Conservation (phyloP, 2,797 vertebrate species). For the Chromobotia macracanthus region DNA sequence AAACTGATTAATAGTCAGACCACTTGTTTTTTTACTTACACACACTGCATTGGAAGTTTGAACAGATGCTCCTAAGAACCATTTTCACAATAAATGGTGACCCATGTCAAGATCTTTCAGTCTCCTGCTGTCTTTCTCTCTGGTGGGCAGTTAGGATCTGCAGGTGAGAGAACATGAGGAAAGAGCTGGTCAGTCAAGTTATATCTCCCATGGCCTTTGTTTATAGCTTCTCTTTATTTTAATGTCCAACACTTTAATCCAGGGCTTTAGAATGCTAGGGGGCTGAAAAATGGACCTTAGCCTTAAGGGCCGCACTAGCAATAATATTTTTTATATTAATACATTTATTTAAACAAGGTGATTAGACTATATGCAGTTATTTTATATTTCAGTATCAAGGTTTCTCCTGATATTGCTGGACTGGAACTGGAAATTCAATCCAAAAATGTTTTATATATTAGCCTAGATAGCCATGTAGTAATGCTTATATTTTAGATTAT, state of each 20-base stretch:
- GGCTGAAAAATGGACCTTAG: neutral
- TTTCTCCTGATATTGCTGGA: too few relatives aligned
- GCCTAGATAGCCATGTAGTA: neutral
- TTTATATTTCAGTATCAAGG: neutral
- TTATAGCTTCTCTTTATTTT: constrained; percentile 39
- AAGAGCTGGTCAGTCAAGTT: constrained; percentile 38
- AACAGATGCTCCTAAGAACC: constrained; percentile 8
- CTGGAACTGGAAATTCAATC: neutral
- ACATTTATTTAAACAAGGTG: neutral
- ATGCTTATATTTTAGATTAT: neutral
- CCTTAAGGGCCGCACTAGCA: neutral
- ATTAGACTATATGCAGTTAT: neutral
- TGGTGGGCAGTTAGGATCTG: constrained; percentile 33
- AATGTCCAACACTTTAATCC: neutral
- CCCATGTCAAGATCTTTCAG: constrained; percentile 6
- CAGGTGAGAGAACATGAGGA: constrained; percentile 32
- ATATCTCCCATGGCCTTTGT: constrained; percentile 48
- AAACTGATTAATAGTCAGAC: constrained; percentile 10
- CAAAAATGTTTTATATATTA: neutral
- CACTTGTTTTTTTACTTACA: neutral
- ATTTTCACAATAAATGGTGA: constrained; percentile 23
- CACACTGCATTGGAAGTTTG: constrained; percentile 1
- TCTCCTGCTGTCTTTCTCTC: neutral
- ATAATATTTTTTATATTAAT: neutral
- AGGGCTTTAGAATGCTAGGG: neutral